Conservation (phyloP, 2,888 invertebrate genomes). For the Dryomyza anilis region DNA sequence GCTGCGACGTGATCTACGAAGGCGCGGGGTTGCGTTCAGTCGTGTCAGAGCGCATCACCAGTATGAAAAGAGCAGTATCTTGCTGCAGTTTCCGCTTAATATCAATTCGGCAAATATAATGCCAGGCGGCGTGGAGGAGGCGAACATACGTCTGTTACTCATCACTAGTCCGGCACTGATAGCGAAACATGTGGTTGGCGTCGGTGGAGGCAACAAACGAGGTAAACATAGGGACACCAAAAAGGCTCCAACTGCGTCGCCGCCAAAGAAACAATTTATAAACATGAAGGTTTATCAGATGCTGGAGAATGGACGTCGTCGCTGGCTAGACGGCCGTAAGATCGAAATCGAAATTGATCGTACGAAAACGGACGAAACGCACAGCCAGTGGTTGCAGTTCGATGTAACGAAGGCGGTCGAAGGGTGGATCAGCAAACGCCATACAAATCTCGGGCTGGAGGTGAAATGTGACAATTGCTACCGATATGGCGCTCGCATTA, state of each 20-base stretch:
- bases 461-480: conserved; percentile 64
- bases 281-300: conserved; percentile 54
- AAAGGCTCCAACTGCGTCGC: background rate
- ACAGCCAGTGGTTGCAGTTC: conserved; percentile 67
- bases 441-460: conserved; percentile 64
- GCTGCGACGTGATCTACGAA: background rate
- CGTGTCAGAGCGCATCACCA: background rate
- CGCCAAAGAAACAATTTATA: conserved; percentile 37
- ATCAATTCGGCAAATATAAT: conserved; percentile 35
- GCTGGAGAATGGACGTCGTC: conserved; percentile 43
- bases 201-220: background rate
- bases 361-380: conserved; percentile 43
- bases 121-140: conserved; percentile 51
- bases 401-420: conserved; percentile 65
- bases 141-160: conserved; percentile 53
- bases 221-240: background rate
- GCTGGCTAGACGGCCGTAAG: conserved; percentile 57
- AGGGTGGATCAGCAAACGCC: conserved; percentile 61
- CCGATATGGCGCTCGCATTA: conserved; percentile 58
- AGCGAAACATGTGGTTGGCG: conserved; percentile 13
- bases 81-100: conserved; percentile 44
- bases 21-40: background rate
- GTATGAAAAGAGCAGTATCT: conserved; percentile 40
- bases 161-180: conserved; percentile 50
- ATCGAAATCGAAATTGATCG: conserved; percentile 49